A percentile compares a stretch with the other conserved stretches of the same genome.
phyloP scores from a whole-genome alignment of 2,797 vertebrate genomes.

The Gorsachius magnificus region DNA sequence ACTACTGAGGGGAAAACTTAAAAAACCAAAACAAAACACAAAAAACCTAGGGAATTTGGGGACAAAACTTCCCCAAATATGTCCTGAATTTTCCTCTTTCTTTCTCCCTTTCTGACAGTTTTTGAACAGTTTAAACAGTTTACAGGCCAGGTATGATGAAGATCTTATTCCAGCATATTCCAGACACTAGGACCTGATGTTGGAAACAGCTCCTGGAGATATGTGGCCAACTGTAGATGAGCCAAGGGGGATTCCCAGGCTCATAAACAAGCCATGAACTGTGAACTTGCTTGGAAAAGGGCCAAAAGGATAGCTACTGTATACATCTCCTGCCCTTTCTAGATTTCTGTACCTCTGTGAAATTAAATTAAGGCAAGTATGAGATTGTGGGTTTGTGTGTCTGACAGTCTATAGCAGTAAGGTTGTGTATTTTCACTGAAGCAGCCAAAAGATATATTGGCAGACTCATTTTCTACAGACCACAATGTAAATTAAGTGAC shows the following conservation, averaged over 20 bases:
- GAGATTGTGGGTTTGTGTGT: background rate
- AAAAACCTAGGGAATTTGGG: background rate
- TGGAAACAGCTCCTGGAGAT: background rate
- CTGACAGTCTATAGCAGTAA: background rate
- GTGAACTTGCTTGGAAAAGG: background rate
- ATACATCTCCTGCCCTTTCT: background rate
- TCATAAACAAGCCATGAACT: background rate
- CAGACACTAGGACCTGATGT: background rate
- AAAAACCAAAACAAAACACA: too few relatives aligned
- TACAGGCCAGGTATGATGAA: background rate
- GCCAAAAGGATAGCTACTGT: background rate
- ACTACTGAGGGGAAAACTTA: background rate
- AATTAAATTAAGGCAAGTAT: background rate
- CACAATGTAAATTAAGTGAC: background rate
- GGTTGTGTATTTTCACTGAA: background rate
- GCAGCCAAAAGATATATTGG: background rate
- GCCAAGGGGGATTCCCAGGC: background rate
- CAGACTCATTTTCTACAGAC: background rate
- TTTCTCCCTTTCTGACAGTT: background rate
- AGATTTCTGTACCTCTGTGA: background rate
- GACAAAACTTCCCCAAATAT: background rate
- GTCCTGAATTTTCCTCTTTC: background rate
- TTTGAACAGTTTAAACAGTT: background rate
- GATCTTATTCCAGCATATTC: background rate
- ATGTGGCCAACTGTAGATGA: background rate